Percentiles rank a stretch among this genome's conserved stretches.
Conservation (phyloP, 2,113 vertebrate genomes). For the Ammodytes marinus region DNA sequence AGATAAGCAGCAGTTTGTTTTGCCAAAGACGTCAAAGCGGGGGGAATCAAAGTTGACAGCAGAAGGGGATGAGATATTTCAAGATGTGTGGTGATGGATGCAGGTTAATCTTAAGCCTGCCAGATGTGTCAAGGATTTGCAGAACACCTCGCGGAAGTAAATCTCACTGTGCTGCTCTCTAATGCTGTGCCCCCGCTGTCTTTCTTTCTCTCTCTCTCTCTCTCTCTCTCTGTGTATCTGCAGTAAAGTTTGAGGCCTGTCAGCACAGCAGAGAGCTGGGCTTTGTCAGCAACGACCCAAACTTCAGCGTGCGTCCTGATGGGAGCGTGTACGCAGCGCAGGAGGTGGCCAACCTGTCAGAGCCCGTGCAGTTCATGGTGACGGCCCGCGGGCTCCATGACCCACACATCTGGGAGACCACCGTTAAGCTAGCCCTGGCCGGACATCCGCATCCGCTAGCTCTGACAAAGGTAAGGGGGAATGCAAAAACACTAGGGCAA, state of each 20-base stretch:
- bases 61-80: constrained; percentile 72
- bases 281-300: constrained; percentile 91
- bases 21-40: constrained; percentile 64
- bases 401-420: constrained; percentile 88
- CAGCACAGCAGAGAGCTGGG: constrained; percentile 83
- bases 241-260: constrained; percentile 94
- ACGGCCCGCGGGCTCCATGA: constrained; percentile 85
- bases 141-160: constrained; percentile 53
- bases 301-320: constrained; percentile 89
- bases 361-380: constrained; percentile 90
- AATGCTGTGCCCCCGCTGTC: constrained; percentile 37
- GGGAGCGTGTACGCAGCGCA: constrained; percentile 89
- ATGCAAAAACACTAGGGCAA: not conserved
- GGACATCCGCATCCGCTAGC: constrained; percentile 83
- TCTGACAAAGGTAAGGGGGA: constrained; percentile 78
- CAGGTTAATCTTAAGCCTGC: constrained; percentile 69
- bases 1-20: constrained; percentile 78
- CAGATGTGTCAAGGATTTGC: constrained; percentile 74
- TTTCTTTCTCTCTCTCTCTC: no score
- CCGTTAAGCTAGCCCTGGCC: constrained; percentile 89
- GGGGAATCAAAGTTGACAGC: constrained; percentile 69
- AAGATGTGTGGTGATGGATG: constrained; percentile 65
- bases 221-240: constrained; percentile 60
- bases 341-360: constrained; percentile 87
- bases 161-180: constrained; percentile 54